These are phyloP conservation scores for Heliconius hortense DNA, from an alignment of 2,888 invertebrate genomes.

Conservation along the genomic window DNA sequence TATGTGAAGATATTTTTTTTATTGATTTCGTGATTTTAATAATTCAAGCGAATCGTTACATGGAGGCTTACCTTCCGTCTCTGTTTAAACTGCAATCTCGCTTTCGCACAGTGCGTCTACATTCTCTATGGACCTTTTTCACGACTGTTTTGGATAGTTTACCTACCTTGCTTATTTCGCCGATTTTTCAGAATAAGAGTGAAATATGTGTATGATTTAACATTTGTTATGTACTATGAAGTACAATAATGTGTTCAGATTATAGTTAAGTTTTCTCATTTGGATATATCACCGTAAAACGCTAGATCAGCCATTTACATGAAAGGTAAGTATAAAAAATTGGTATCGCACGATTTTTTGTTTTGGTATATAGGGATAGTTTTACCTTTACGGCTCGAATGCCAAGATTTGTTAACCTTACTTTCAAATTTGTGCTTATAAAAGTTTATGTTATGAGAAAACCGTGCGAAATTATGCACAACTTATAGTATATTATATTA, in stretches of 20 bases:
- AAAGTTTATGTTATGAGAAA: slow-evolving; percentile 50
- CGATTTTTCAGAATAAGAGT: slow-evolving; percentile 72
- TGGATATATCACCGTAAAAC: slow-evolving; percentile 56
- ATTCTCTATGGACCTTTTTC: slow-evolving; percentile 78
- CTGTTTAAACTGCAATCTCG: slow-evolving; percentile 35
- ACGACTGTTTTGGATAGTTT: slow-evolving; percentile 82
- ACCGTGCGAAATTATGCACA: slow-evolving; percentile 54
- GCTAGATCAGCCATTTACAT: slow-evolving; percentile 80
- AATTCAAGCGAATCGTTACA: slow-evolving; percentile 10
- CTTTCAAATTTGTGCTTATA: slow-evolving; percentile 36
- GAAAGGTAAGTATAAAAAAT: slow-evolving; percentile 81
- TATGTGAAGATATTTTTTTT: background rate
- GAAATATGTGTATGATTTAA: slow-evolving; percentile 67
- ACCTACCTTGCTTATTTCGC: slow-evolving; percentile 77
- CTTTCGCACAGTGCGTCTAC: slow-evolving; percentile 36
- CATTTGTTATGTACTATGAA: slow-evolving; percentile 53
- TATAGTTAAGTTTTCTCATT: slow-evolving; percentile 56
- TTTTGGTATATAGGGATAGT: slow-evolving; percentile 55
- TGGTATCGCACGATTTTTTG: slow-evolving; percentile 71
- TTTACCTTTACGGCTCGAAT: slow-evolving; percentile 50
- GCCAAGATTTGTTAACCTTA: slow-evolving; percentile 35
- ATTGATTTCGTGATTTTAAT: slow-evolving; percentile 13
- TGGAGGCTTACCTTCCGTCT: slow-evolving; percentile 6
- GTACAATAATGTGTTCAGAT: slow-evolving; percentile 66
- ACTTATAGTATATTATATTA: slow-evolving; percentile 55